Base-by-base conservation (phyloP, 2,888 invertebrate species). In the Phortica magna region DNA sequence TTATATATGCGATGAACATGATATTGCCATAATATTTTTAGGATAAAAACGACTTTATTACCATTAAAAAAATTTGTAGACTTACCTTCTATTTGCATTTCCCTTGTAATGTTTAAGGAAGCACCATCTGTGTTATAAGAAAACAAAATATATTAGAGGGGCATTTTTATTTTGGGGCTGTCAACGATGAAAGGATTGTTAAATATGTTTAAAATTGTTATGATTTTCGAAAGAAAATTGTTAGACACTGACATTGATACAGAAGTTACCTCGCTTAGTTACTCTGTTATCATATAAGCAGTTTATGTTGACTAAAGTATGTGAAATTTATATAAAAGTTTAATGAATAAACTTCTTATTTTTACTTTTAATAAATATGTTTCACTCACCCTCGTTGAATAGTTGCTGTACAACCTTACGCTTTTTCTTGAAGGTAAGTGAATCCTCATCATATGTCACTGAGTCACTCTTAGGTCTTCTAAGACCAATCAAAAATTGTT, bases 341-440 rank as follows among this genome's bases (percentile, higher is more conserved):
- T 72, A 31, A 7, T 55, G 14, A 59, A 41, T 41, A n/a, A 64
- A 39, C 10, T 14, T 31, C 31, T 19, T 10, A 3, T 55, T 53
- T 22, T 17, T 70, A 48, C 3, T 4, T 22, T 19, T 53, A 22
- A 71, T 31, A 71, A 7, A 9, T 4, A 55, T 70, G n/a, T 72
- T 12, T 17, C 7, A 82, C 89, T 82, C 81, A 91, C 91, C 91
- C 90, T 90, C 91, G 76, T 91, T 91, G 88, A 94, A 94, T 64
- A 95, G 93, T 73, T 93, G 93, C 82, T 94, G 94, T 77, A 95
- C 94, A 82, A 94, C 94, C 91, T 95, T 96, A 81, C 94, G 93
- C 83, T 95, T 95, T 83, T 96, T 93, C 89, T 95, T 95, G 74
- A 97, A 92, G 76, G 95, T 95, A 31, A 96, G 91, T 12, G 94